Conservation (phyloP, 2,888 invertebrate genomes). For the Nipponacmea schrenckii region DNA sequence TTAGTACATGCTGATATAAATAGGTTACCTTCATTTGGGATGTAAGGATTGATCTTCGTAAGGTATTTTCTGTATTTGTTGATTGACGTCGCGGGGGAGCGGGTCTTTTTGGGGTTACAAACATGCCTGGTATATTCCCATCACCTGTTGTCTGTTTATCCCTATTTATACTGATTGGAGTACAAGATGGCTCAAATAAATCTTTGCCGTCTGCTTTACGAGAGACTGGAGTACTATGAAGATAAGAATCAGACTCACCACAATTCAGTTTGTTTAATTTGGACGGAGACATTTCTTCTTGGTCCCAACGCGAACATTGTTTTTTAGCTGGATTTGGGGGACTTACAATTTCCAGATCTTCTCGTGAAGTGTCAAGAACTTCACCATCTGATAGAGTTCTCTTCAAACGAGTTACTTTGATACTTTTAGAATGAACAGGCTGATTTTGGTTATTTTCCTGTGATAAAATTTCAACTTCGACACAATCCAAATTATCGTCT, state of each 20-base stretch:
- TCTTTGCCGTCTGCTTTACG: slow-evolving; percentile 28
- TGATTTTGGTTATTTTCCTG: not conserved
- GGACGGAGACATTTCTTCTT: slow-evolving; percentile 10
- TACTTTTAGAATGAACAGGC: not conserved
- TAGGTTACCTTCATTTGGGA: slow-evolving; percentile 44
- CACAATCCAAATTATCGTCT: not conserved
- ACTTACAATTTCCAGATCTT: slow-evolving; percentile 12
- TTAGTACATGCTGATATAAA: too few species aligned
- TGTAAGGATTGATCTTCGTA: slow-evolving; percentile 41
- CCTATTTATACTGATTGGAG: slow-evolving; percentile 23
- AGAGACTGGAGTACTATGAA: slow-evolving; percentile 36
- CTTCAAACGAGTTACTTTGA: slow-evolving; percentile 16
- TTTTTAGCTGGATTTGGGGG: slow-evolving; percentile 12
- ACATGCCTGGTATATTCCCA: slow-evolving; percentile 3
- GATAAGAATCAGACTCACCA: slow-evolving; percentile 9
- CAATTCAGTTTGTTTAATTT: not conserved
- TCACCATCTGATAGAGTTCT: slow-evolving; percentile 14
- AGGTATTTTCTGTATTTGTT: slow-evolving; percentile 39
- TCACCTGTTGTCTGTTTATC: slow-evolving; percentile 1
- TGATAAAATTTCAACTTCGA: not conserved
- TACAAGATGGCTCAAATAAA: slow-evolving; percentile 37
- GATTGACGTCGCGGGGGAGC: slow-evolving; percentile 41
- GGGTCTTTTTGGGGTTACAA: slow-evolving; percentile 38
- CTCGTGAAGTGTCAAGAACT: not conserved
- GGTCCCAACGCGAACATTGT: slow-evolving; percentile 20